Evolutionary conservation across 2,797 vertebrate species (phyloP).

Genomic region (Micromesistius poutassou): DNA sequence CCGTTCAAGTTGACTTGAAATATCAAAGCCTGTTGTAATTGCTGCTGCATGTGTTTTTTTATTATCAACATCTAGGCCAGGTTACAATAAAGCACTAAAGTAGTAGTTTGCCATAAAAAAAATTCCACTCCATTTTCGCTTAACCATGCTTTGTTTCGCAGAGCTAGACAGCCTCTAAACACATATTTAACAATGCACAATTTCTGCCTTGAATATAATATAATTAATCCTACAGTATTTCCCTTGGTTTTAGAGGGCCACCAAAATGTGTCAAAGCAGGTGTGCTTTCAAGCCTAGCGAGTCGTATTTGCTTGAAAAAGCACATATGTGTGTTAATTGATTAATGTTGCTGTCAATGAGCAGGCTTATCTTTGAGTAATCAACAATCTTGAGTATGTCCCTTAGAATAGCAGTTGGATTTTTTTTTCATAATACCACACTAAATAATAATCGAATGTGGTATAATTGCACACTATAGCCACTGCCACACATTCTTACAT

Average conservation of each 20-base stretch:
- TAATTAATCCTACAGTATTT: not conserved
- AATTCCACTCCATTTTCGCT: constrained; percentile 46
- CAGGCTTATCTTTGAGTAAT: not conserved
- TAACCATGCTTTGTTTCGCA: constrained; percentile 49
- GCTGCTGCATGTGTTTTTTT: constrained; percentile 23
- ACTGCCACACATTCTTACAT: not conserved
- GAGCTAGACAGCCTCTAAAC: constrained; percentile 37
- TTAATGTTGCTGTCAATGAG: not conserved
- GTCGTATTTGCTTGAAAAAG: not conserved
- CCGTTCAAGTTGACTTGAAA: constrained; percentile 35
- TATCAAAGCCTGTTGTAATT: constrained; percentile 38
- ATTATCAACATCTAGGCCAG: constrained; percentile 10
- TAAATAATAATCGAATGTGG: not conserved
- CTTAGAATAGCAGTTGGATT: not conserved
- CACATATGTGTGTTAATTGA: not conserved
- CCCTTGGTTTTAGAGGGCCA: not conserved
- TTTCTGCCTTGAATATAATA: constrained; percentile 20
- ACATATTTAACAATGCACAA: constrained; percentile 59
- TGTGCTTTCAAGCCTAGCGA: not conserved
- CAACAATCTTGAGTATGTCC: not conserved
- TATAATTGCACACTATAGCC: not conserved
- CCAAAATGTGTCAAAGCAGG: not conserved
- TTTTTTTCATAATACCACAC: not conserved
- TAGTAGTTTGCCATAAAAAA: not conserved
- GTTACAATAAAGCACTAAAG: not conserved